Evolutionary conservation across 2,888 invertebrate species (phyloP), one percentile per base, ranked within the genome.

Genomic region (Eupithecia subumbrata): DNA sequence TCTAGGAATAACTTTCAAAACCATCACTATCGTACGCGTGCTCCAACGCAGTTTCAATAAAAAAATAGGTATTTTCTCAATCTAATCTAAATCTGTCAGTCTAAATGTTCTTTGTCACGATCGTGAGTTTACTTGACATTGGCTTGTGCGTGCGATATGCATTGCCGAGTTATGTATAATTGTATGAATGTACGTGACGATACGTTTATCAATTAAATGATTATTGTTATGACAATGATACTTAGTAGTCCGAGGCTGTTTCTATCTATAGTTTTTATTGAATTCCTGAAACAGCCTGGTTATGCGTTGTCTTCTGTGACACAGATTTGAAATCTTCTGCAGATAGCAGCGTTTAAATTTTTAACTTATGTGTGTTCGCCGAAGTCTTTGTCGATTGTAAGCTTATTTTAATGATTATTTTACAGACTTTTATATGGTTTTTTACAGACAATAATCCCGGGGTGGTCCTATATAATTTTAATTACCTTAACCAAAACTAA

Each of bases 101-200:
- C 30, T 30, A 30, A 30, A 76, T 69, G 48, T 71, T 64, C 70
- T 76, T 77, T 76, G 79, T 79, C 79, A 80, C 81, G 81, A 79
- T 70, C 63, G 40, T 66, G 8, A 60, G 60, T 71, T 25, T 34
- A 18, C 12, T 63, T 80, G 83, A 78, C 83, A 85, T 84, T 86
- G 85, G 71, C 40, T 12, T 56, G 79, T 76, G 78, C 84, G 82
- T 80, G 82, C 82, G 34, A 34, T 34, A 18, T 34, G 12, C 22
- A 79, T 80, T 79, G 75, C 75, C 56, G 12, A 22, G 16, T 52
- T 71, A 70, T 72, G 71, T 68, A 74, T 72, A 78, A 67, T 40
- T 40, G 56, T 56, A 22, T 56, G 5, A 40, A 67, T 67, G n/a
- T 79, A 84, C 84, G 85, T 85, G 87, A 81, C 76, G 76, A 81